A percentile compares a stretch with the other conserved stretches of the same genome.
phyloP scores from a whole-genome alignment of 2,797 vertebrate species.

The Malurus splendens region DNA sequence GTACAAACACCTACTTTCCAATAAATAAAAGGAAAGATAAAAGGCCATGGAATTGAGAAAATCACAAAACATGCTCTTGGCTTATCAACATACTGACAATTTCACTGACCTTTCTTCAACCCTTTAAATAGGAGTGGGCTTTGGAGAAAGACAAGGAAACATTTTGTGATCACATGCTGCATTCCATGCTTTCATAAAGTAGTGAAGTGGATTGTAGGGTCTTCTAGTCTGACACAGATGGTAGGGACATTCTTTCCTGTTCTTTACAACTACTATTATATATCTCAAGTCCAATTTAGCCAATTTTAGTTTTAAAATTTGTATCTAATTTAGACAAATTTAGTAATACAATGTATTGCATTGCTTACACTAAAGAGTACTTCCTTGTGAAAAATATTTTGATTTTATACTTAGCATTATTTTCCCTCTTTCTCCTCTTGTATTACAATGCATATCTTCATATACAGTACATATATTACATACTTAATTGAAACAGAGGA shows the following conservation, averaged over 20 bases:
- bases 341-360: background rate
- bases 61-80: background rate
- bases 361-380: background rate
- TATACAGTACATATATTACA: background rate
- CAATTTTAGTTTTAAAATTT: background rate
- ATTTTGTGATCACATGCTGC: background rate
- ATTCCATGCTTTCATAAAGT: background rate
- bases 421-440: background rate
- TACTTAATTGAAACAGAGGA: background rate
- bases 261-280: background rate
- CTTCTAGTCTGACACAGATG: background rate
- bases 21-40: background rate
- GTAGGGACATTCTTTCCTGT: background rate
- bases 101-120: background rate
- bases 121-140: background rate
- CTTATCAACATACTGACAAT: background rate
- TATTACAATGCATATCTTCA: background rate
- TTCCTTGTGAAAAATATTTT: background rate
- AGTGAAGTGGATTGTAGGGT: background rate
- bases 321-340: background rate
- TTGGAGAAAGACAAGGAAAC: background rate
- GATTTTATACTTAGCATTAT: background rate
- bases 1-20: background rate
- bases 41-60: background rate
- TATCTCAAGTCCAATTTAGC: background rate